phyloP scores from a whole-genome alignment of 1,140 invertebrate species.

The Heliothis subflexa region DNA sequence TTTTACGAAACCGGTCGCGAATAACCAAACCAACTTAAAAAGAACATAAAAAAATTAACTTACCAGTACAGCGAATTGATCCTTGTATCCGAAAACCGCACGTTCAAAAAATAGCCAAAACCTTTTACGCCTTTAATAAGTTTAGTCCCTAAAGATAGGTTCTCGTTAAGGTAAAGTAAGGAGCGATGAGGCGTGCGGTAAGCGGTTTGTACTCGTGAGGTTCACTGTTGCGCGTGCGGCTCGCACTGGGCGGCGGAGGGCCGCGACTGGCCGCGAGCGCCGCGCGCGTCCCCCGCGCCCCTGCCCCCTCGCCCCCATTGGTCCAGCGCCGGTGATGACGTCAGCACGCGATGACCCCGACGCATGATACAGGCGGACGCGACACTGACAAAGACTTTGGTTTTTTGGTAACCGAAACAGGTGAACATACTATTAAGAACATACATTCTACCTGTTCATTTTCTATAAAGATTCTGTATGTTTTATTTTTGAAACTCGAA shows the following conservation, averaged over 20 bases:
- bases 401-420: neutral
- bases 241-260: constrained; percentile 70
- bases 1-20: constrained; percentile 49
- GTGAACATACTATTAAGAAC: no score
- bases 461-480: no score
- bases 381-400: constrained; percentile 16
- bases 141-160: neutral
- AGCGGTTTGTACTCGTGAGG: constrained; percentile 54
- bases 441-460: neutral
- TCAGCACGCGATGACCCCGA: constrained; percentile 60
- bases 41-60: constrained; percentile 34
- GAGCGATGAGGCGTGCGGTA: constrained; percentile 50
- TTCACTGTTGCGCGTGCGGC: constrained; percentile 62
- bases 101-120: constrained; percentile 38
- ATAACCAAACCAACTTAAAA: constrained; percentile 16
- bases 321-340: constrained; percentile 58
- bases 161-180: constrained; percentile 7
- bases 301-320: constrained; percentile 62
- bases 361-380: constrained; percentile 47
- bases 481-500: no score
- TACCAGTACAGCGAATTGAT: constrained; percentile 17
- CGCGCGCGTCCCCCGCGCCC: constrained; percentile 59
- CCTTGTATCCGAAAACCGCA: constrained; percentile 48
- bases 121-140: neutral
- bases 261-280: constrained; percentile 71